Percentiles rank a stretch among this genome's conserved stretches.
Evolutionary conservation across 2,888 invertebrate genomes (phyloP).

Genomic region (Xanthorhoe spadicearia): DNA sequence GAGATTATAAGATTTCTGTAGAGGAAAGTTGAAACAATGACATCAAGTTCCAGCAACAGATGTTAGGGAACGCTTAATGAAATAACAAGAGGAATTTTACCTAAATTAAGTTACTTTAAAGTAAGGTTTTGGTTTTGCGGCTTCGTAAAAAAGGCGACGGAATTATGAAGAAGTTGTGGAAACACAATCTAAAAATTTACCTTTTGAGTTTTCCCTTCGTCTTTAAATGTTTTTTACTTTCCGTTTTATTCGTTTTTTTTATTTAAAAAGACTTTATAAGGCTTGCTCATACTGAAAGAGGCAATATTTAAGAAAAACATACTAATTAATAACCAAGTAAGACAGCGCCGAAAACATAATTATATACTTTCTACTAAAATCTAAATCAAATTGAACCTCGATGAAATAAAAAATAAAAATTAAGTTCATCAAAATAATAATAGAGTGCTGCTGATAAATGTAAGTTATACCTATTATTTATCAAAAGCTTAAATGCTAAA

Average conservation of each 20-base stretch:
- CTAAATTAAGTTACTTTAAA: conserved; percentile 44
- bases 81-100: conserved; percentile 57
- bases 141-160: conserved; percentile 24
- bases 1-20: conserved; percentile 38
- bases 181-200: conserved; percentile 1
- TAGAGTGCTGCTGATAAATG: too few species aligned
- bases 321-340: too few species aligned
- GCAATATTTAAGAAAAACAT: not conserved
- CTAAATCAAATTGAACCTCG: too few species aligned
- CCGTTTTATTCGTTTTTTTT: too few species aligned
- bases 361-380: too few species aligned
- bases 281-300: not conserved
- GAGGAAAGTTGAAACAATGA: conserved; percentile 67
- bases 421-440: too few species aligned
- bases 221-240: not conserved
- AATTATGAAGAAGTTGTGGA: conserved; percentile 1
- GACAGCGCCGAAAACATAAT: too few species aligned
- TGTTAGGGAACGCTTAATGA: conserved; percentile 69
- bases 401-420: too few species aligned
- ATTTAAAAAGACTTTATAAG: not conserved
- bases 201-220: not conserved
- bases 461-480: too few species aligned
- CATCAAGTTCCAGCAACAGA: conserved; percentile 73
- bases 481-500: too few species aligned
- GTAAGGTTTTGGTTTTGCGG: conserved; percentile 32